Base-by-base conservation (phyloP, 2,888 invertebrate species). In the Lasioglossum oenotherae region DNA sequence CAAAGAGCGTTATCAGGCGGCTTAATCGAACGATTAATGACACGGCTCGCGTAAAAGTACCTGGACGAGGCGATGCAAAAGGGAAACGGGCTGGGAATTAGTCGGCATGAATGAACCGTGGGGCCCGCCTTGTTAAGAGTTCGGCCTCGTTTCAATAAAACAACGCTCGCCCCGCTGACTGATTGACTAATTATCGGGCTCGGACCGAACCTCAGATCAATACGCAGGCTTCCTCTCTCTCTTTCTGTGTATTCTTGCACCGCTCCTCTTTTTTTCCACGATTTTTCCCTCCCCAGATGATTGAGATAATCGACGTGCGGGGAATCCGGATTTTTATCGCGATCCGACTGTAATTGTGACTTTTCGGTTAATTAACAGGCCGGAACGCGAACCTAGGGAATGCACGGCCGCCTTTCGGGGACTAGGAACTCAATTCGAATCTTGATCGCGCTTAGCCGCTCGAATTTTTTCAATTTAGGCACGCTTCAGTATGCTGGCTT, bases 11-110 rank as follows among this genome's bases (percentile, higher is more conserved):
- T 93, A 93, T 93, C 93, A 80, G 80, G 80, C 82, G 82, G 82
- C 87, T 93, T 90, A 89, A 93, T 93, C 93, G 87, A 90, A 91
- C 89, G 92, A 93, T 93, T 93, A 93, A 93, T 92, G 90, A 80
- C 84, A 76, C 73, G 85, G 89, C 78, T 74, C 87, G 84, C 83
- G 88, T 91, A 91, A 92, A 90, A 92, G 87, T 90, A 76, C 73
- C 82, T 60, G 83, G 85, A 77, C 86, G 85, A 84, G 76, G 84
- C 76, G 71, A 84, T 74, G 74, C 81, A 67, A 82, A 82, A 81
- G 76, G 78, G 87, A 72, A 80, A 80, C 64, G 57, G 74, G 79
- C 74, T 57, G 81, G 85, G 84, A 84, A 84, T 85, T 81, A 67
- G 81, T 71, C 64, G 38, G 81, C 86, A 82, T 78, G 87, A 77